phyloP scores from a whole-genome alignment of 2,113 vertebrate genomes.

The Odontesthes bonariensis region DNA sequence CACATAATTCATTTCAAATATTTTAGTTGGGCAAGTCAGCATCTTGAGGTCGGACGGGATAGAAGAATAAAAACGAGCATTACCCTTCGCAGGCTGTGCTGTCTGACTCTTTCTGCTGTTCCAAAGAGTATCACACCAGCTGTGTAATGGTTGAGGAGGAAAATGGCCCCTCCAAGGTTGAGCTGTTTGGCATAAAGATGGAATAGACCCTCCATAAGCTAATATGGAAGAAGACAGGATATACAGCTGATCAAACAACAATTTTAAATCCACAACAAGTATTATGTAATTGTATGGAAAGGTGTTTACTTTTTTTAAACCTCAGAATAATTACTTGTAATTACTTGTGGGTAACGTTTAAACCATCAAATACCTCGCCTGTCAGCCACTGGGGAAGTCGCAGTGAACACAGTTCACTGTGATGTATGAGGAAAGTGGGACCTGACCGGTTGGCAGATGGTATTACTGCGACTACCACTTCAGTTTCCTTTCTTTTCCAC shows the following conservation, averaged over 20 bases:
- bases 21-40: neutral
- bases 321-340: too few relatives aligned
- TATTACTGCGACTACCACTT: neutral
- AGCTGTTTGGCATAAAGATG: neutral
- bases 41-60: neutral
- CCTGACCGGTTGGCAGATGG: neutral
- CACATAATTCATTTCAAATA: neutral
- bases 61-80: too few relatives aligned
- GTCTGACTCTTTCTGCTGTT: neutral
- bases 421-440: neutral
- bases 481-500: neutral
- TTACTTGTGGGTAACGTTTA: neutral
- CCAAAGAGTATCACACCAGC: too few relatives aligned
- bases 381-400: neutral
- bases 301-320: neutral
- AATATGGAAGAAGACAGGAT: neutral
- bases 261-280: too few relatives aligned
- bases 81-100: neutral
- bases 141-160: neutral
- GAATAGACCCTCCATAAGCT: neutral
- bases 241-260: neutral
- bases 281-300: too few relatives aligned
- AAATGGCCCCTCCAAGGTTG: neutral
- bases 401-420: neutral
- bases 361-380: neutral